These are phyloP conservation scores for Euproctis similis DNA, from an alignment of 2,888 invertebrate genomes.

Conservation along the genomic window DNA sequence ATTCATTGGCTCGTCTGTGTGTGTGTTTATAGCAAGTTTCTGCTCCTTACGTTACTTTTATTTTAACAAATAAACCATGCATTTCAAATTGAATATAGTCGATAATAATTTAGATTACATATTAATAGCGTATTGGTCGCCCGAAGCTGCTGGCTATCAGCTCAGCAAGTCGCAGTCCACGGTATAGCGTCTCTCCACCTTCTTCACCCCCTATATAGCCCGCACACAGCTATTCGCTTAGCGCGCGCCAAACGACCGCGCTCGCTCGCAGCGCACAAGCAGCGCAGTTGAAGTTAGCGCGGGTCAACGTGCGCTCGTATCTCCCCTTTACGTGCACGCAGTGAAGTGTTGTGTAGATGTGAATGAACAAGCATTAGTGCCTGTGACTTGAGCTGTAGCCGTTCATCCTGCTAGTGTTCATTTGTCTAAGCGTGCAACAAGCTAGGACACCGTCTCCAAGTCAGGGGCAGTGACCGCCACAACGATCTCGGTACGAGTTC, in stretches of 20 bases:
- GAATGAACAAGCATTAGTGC: constrained; percentile 3
- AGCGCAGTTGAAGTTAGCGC: constrained; percentile 8
- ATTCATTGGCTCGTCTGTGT: no score
- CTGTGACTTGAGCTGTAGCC: constrained; percentile 2
- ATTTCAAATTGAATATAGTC: no score
- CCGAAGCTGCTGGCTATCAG: constrained; percentile 9
- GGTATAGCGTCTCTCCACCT: constrained; percentile 1
- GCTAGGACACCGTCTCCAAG: constrained; percentile 14
- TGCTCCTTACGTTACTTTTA: no score
- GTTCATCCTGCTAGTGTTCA: constrained; percentile 4
- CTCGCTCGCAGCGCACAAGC: constrained; percentile 4
- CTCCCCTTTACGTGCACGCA: neutral
- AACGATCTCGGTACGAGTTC: constrained; percentile 35
- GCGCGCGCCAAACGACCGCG: constrained; percentile 3
- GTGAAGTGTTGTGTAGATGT: constrained; percentile 1
- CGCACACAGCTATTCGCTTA: constrained; percentile 2
- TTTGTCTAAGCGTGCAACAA: constrained; percentile 3
- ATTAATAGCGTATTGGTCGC: neutral
- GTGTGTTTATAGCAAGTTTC: no score
- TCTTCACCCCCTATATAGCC: constrained; percentile 3
- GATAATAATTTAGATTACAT: no score
- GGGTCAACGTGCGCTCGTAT: constrained; percentile 10
- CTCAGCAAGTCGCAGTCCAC: constrained; percentile 8
- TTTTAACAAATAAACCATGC: no score
- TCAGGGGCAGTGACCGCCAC: constrained; percentile 50